Base-by-base conservation (phyloP, 2,113 vertebrate species). In the Rafetus swinhoei region DNA sequence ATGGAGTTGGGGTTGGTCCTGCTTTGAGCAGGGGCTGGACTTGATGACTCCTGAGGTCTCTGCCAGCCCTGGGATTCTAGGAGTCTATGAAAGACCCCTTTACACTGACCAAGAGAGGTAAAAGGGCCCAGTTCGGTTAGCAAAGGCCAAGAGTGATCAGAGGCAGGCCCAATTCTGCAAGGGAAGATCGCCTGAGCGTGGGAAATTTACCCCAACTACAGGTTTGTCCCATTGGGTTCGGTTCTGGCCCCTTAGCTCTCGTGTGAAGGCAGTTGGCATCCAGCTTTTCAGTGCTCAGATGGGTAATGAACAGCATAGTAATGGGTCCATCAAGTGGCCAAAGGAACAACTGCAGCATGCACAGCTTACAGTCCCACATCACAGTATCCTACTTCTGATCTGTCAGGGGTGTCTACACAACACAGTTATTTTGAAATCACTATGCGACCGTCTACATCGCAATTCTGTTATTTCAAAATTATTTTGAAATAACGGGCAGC, bases 321-420 rank as follows among this genome's bases (percentile, higher is more conserved):
- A 88, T 85, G 89, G 88, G 21, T 81, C 94, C 96, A 95, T 86
- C 97, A 95, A 93, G 92, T 85, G 97, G 90, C 7, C 72, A 90
- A 16, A 90, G 2, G 1, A 2, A 53, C 55, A 81, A 93, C 80
- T 86, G 86, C 45, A 19, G 8, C n/a, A 10, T 45, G 9, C 10
- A 3, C 6, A 8, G 22, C 5, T n/a, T 3, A 7, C 4, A 25
- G 39, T 29, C 45, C 77, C 27, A 19, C 25, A 9, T 29, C 27
- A 50, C 14, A 5, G 4, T 29, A 14, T 18, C 52, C 52, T 54
- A 3, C 18, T 2, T 32, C 10, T 6, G 52, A 29, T 80, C 79
- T 15, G 52, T 15, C 16, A n/a, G 53, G 39, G 39, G 39, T 5
- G 39, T 45, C 39, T 45, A 45, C 39, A 45, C 39, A n/a, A 5